Conservation (phyloP, 2,797 vertebrate species). For the Eptatretus atami region DNA sequence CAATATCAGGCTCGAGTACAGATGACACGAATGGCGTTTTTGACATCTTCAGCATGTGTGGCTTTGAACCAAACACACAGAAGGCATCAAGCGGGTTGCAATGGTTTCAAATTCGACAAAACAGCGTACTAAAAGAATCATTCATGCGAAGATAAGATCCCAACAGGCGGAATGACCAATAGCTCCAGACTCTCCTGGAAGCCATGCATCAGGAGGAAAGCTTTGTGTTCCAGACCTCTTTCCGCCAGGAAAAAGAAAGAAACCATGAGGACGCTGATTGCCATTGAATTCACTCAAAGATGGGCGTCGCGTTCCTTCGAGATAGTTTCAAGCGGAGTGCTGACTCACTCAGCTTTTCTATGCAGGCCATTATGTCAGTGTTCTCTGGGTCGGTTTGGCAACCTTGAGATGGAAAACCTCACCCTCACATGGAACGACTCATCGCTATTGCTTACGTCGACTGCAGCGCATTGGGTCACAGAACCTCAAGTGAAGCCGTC, state of each 20-base stretch:
- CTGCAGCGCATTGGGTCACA: constrained; percentile 48
- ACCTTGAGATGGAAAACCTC: constrained; percentile 75
- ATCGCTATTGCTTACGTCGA: constrained; percentile 57
- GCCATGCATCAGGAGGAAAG: constrained; percentile 54
- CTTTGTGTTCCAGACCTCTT: constrained; percentile 53
- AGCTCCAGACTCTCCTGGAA: constrained; percentile 70
- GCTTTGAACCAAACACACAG: constrained; percentile 26
- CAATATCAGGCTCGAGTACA: constrained; percentile 18
- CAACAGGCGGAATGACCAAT: constrained; percentile 34
- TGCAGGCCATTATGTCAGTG: constrained; percentile 39
- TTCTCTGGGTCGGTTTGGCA: constrained; percentile 54
- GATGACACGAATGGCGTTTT: constrained; percentile 69
- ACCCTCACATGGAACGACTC: constrained; percentile 72
- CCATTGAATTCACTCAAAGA: constrained; percentile 43
- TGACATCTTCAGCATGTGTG: constrained; percentile 49
- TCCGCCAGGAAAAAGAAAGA: constrained; percentile 58
- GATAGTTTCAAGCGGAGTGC: constrained; percentile 57
- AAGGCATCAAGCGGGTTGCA: constrained; percentile 48
- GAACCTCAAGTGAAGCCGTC: constrained; percentile 54
- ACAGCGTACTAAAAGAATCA: constrained; percentile 61
- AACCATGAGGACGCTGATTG: constrained; percentile 41
- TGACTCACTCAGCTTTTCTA: constrained; percentile 59
- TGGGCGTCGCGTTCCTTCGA: constrained; percentile 56
- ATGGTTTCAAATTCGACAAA: constrained; percentile 55
- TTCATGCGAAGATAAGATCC: constrained; percentile 57